Base-by-base conservation (phyloP, 2,797 vertebrate genomes). In the Sebastes taczanowskii region DNA sequence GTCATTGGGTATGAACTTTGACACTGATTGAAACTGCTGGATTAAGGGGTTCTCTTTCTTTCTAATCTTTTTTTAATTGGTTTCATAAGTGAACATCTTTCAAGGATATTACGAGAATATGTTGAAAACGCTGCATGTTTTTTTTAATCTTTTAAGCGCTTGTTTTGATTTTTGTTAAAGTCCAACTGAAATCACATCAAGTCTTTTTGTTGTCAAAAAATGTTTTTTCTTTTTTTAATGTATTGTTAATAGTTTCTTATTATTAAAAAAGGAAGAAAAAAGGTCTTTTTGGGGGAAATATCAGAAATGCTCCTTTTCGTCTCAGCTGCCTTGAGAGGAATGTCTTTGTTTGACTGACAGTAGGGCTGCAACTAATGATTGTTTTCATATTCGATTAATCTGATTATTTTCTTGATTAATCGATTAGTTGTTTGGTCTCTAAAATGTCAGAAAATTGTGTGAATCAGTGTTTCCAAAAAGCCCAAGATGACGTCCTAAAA, bases 341-440 rank as follows among this genome's bases (percentile, higher is more conserved):
- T 67, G 49, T 23, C 27, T 29, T 20, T 23, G 22, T 66, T 70
- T 78, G 55, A 85, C 5, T 85, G 83, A 78, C 79, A 71, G 61
- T 0, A 49, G 20, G 49, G 20, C 49, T 53, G 49, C 46, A 6
- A 49, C 46, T 49, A 49, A 18, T 20, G 46, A 49, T 20, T 49
- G 16, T 49, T 49, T 49, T 49, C 46, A 18, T 7, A 18, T 18
- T 49, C 7, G 18, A 49, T 49, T 20, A 49, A 49, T 49, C 46
- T 46, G 46, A 49, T 49, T 49, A 49, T 49, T 49, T 49, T 49
- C 46, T 49, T 49, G 46, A 49, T 49, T 20, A 49, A 49, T 49
- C 46, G 46, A 49, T 49, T 20, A 49, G 46, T 49, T 49, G 46
- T 49, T 49, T 49, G 46, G 18, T 49, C 18, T 49, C 18, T 49